phyloP scores from a whole-genome alignment of 2,797 vertebrate species.

The Anguilla marmorata region DNA sequence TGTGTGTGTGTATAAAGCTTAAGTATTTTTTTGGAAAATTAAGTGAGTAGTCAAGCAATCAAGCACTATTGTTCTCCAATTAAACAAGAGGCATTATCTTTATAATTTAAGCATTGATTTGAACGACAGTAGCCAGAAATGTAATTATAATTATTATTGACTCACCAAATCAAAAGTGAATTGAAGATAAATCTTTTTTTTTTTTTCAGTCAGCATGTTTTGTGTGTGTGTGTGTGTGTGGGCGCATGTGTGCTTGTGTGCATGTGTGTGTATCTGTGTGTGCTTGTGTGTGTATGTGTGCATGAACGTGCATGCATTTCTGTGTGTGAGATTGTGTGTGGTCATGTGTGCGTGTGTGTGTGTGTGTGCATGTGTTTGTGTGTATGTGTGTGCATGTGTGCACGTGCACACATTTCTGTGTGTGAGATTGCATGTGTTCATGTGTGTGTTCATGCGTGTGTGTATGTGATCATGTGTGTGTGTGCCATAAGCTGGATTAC shows the following conservation, averaged over 20 bases:
- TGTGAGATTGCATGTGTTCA: background rate
- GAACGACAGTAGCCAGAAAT: background rate
- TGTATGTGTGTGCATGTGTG: background rate
- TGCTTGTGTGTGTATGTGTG: background rate
- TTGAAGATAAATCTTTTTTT: background rate
- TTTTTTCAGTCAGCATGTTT: background rate
- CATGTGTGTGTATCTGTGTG: background rate
- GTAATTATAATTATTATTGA: background rate
- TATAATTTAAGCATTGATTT: background rate
- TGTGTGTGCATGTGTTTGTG: no score
- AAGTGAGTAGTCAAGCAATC: no score
- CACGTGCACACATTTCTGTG: background rate
- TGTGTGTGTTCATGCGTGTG: slow-evolving; percentile 11
- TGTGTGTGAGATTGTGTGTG: background rate
- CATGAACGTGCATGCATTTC: background rate
- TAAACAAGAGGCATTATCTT: background rate
- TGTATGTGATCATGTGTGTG: background rate
- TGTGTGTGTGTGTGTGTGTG: background rate
- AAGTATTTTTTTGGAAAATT: no score
- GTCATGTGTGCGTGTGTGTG: no score
- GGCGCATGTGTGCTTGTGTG: background rate
- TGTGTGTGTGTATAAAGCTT: no score
- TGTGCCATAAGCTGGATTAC: background rate
- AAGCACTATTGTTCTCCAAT: no score
- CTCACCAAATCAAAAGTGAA: background rate